Conservation (phyloP, 1,140 invertebrate species). For the Microplitis mediator region DNA sequence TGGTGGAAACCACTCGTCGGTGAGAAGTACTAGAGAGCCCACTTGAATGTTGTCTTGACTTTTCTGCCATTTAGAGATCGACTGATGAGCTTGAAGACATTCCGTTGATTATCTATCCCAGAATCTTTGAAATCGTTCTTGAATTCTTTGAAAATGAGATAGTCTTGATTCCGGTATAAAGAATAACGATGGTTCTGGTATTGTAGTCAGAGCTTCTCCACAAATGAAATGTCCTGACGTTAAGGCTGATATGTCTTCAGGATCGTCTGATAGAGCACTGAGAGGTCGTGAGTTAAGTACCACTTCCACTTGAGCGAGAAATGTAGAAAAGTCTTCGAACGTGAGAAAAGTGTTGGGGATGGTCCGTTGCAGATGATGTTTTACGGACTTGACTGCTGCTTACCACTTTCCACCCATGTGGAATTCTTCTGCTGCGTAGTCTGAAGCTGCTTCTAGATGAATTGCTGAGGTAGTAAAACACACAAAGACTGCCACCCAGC, state of each 20-base stretch:
- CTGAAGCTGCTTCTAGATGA: conserved; percentile 36
- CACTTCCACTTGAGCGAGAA: conserved; percentile 36
- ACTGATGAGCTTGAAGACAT: too few relatives aligned
- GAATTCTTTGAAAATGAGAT: neutral
- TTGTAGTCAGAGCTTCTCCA: neutral
- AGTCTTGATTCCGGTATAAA: neutral
- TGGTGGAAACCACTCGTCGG: conserved; percentile 28
- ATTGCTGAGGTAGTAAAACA: conserved; percentile 36
- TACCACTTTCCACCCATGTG: conserved; percentile 47
- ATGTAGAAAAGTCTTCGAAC: conserved; percentile 35
- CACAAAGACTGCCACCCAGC: conserved; percentile 39
- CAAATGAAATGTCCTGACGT: conserved; percentile 29
- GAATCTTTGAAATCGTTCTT: neutral
- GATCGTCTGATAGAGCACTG: conserved; percentile 11
- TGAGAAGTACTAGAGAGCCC: conserved; percentile 13
- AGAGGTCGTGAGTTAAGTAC: too few relatives aligned
- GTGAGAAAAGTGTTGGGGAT: conserved; percentile 23
- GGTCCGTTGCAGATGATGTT: conserved; percentile 37
- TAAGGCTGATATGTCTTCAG: neutral
- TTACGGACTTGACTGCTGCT: conserved; percentile 39
- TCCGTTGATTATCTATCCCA: too few relatives aligned
- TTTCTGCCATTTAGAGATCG: too few relatives aligned
- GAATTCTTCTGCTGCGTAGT: conserved; percentile 26
- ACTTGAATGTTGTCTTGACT: neutral
- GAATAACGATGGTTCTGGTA: conserved; percentile 16